These are phyloP conservation scores for Drosophila meridionalis DNA, from an alignment of 2,888 invertebrate species.

Conservation along the genomic window DNA sequence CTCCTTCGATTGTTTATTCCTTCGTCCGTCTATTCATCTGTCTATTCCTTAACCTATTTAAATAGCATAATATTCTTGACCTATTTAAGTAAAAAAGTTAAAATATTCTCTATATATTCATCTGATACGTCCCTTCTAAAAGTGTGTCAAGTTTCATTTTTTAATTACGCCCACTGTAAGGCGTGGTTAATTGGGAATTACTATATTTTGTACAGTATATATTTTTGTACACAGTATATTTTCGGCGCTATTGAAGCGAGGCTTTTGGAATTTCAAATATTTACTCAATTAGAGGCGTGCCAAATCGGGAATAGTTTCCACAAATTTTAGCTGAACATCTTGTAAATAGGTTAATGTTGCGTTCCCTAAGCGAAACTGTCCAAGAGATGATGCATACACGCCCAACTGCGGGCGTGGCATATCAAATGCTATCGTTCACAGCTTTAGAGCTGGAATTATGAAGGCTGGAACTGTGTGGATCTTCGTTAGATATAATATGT, in stretches of 20 bases:
- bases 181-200: background rate
- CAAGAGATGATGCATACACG: background rate
- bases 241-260: background rate
- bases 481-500: background rate
- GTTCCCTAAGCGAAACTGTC: background rate
- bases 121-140: background rate
- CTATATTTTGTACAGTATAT: background rate
- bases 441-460: background rate
- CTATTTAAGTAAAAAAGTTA: background rate
- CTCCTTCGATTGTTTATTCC: background rate
- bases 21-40: background rate
- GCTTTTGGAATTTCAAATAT: background rate
- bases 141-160: background rate
- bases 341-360: background rate
- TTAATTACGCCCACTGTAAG: background rate
- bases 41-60: background rate
- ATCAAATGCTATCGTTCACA: background rate
- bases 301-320: conserved; percentile 20
- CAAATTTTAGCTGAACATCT: conserved; percentile 24
- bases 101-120: background rate
- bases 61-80: background rate
- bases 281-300: background rate
- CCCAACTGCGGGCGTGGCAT: conserved; percentile 1
- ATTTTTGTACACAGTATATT: background rate
- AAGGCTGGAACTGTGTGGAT: background rate